A percentile compares a stretch with the other conserved stretches of the same genome.
These are phyloP conservation scores for Eucidaris tribuloides DNA, from an alignment of 35 echinoderm and acorn worm species.

Conservation along the genomic window DNA sequence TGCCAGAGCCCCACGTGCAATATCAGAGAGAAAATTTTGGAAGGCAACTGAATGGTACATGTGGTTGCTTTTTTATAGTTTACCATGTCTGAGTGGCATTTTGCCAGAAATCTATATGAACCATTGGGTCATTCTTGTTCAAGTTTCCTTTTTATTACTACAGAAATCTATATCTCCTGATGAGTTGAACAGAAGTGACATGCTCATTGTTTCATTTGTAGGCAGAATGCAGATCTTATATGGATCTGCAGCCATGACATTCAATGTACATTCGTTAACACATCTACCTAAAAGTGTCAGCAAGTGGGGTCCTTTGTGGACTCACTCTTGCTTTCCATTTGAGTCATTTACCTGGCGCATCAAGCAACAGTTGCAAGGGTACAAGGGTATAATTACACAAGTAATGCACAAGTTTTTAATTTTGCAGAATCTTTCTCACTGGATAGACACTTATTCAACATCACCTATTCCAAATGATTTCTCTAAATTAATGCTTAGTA, in stretches of 20 bases:
- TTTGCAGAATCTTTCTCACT: too few species aligned
- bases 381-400: conserved; percentile 29
- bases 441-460: too few species aligned
- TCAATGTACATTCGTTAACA: conserved; percentile 39
- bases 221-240: conserved; percentile 32
- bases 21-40: conserved; percentile 53
- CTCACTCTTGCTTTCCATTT: conserved; percentile 51
- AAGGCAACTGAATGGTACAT: conserved; percentile 71
- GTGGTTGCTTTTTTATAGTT: conserved; percentile 50
- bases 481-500: too few species aligned
- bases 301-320: conserved; percentile 47
- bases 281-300: conserved; percentile 43
- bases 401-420: conserved; percentile 1
- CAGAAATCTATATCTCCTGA: conserved; percentile 38
- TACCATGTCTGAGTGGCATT: conserved; percentile 35
- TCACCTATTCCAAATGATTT: too few species aligned
- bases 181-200: conserved; percentile 32
- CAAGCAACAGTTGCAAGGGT: conserved; percentile 15
- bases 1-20: conserved; percentile 14
- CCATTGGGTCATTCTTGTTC: conserved; percentile 36
- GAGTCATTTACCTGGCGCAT: conserved; percentile 30
- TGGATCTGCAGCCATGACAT: conserved; percentile 39
- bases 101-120: conserved; percentile 26
- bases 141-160: conserved; percentile 30
- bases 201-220: conserved; percentile 31